A percentile compares a stretch with the other conserved stretches of the same genome.
phyloP scores from a whole-genome alignment of 2,113 vertebrate species.

The Atractosteus spatula region DNA sequence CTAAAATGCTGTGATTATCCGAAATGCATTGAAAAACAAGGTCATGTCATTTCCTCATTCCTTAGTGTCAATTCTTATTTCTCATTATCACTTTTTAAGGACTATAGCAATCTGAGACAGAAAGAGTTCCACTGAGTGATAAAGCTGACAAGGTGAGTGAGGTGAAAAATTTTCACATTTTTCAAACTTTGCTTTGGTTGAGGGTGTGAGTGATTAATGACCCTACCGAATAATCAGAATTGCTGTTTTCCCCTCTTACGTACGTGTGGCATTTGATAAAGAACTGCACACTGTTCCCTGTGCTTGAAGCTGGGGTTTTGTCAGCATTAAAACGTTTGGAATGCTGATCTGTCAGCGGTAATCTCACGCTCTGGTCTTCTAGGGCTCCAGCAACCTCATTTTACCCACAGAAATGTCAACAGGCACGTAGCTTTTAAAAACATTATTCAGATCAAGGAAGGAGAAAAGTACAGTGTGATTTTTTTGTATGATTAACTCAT shows the following conservation, averaged over 20 bases:
- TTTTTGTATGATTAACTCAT: too few species aligned
- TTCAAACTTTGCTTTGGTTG: constrained; percentile 17
- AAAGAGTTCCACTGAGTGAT: neutral
- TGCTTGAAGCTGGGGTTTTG: neutral
- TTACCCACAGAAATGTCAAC: neutral
- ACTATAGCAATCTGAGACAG: neutral
- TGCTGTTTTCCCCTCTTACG: neutral
- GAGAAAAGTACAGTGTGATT: too few species aligned
- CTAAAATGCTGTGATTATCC: too few species aligned
- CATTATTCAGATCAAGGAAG: too few species aligned
- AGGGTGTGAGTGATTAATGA: constrained; percentile 12
- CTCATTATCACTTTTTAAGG: neutral
- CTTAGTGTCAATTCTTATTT: neutral
- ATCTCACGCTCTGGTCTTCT: constrained; percentile 18
- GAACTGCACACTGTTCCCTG: neutral
- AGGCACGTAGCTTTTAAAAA: too few species aligned
- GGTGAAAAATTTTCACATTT: constrained; percentile 18
- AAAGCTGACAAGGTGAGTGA: constrained; percentile 7
- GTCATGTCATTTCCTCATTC: neutral
- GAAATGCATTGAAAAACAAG: too few species aligned
- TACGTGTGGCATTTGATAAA: neutral
- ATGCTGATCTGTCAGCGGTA: constrained; percentile 20
- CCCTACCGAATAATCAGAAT: neutral
- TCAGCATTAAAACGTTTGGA: constrained; percentile 18
- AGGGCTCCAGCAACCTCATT: constrained; percentile 11